Percentiles rank a stretch among this genome's conserved stretches.
Conservation (phyloP, 2,888 invertebrate genomes). For the Alcis repandata region DNA sequence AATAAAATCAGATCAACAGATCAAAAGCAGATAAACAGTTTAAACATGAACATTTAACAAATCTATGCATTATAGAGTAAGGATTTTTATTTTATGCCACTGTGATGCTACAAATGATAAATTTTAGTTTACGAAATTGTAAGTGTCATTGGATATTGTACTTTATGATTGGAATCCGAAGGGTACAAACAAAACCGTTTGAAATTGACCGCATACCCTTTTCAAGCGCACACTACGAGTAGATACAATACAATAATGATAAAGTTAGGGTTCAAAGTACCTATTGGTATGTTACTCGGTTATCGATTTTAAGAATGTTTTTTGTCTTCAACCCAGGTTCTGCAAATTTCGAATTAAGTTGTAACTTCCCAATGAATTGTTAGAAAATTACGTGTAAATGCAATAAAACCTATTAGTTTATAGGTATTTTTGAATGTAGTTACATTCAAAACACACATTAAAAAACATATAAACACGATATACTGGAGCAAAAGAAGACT, state of each 20-base stretch:
- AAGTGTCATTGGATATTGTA: constrained; percentile 77
- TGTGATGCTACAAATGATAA: constrained; percentile 63
- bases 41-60: background rate
- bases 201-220: constrained; percentile 74
- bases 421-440: too few relatives aligned
- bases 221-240: constrained; percentile 58
- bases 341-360: background rate
- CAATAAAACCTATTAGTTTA: too few relatives aligned
- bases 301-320: background rate
- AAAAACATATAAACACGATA: too few relatives aligned
- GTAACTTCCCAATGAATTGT: too few relatives aligned
- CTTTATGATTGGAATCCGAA: constrained; percentile 74
- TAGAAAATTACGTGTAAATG: too few relatives aligned
- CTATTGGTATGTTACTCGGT: background rate
- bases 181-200: constrained; percentile 72
- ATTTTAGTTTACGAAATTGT: constrained; percentile 82
- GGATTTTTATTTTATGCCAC: constrained; percentile 33
- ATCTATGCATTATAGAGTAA: background rate
- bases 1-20: too few relatives aligned
- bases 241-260: constrained; percentile 15
- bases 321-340: background rate
- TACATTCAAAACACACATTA: background rate
- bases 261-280: constrained; percentile 18
- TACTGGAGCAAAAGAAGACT: too few relatives aligned
- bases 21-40: background rate